A percentile compares a stretch with the other conserved stretches of the same genome.
These are phyloP conservation scores for Orchestia grillus DNA, from an alignment of 1,140 invertebrate genomes.

Conservation along the genomic window DNA sequence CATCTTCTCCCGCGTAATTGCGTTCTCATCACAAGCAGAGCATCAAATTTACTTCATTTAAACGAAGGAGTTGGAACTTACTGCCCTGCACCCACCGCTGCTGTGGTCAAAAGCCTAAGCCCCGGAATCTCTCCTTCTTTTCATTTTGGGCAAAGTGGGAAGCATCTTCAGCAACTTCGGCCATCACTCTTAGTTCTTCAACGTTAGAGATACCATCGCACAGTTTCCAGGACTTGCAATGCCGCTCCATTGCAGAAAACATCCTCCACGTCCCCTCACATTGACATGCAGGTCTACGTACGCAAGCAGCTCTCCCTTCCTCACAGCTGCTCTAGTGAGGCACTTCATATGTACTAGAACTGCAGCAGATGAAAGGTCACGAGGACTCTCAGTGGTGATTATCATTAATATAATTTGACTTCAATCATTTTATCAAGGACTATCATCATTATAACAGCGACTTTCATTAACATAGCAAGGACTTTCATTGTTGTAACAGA, in stretches of 20 bases:
- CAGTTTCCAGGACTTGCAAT: not conserved
- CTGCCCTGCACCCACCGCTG: not conserved
- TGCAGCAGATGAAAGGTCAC: no score
- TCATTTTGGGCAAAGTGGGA: not conserved
- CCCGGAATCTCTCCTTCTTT: not conserved
- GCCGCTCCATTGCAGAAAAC: not conserved
- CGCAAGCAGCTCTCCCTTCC: not conserved
- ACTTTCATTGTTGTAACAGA: no score
- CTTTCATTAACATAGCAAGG: no score
- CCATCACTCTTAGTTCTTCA: conserved; percentile 52
- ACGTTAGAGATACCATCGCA: conserved; percentile 39
- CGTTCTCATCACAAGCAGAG: not conserved
- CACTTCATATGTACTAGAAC: not conserved
- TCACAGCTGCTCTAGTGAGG: not conserved
- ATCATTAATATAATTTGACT: no score
- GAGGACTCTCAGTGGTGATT: no score
- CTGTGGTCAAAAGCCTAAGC: not conserved
- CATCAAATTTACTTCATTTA: not conserved
- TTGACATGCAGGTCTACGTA: conserved; percentile 9
- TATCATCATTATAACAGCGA: no score
- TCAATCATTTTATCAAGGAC: no score
- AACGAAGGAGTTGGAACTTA: not conserved
- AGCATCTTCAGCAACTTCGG: conserved; percentile 28
- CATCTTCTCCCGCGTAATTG: not conserved
- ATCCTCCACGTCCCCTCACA: not conserved